Evolutionary conservation across 2,888 invertebrate species (phyloP), one percentile per base, ranked within the genome.

Genomic region (Galerucella pusilla): DNA sequence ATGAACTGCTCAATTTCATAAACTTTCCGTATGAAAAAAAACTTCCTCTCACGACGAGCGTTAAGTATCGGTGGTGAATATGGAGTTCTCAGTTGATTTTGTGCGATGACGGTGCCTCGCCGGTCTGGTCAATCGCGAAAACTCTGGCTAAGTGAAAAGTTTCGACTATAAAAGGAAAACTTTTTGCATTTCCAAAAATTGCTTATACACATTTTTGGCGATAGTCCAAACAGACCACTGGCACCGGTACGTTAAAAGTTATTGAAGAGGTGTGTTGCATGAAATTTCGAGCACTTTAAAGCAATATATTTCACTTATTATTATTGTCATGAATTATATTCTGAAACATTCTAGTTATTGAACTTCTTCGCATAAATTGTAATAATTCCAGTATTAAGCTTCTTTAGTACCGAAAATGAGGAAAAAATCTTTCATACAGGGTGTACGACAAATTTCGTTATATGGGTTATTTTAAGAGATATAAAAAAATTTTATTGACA

Each of bases 91-190:
- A 67, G 67, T 67, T 54, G 67, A 67, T 67, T 54, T 28, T 67
- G 52, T 52, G 49, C 28, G 7, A 52, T 52, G 67, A 54, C 16
- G 67, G 67, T 66, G 63, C 42, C 28, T 49, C n/a, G n/a, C 46
- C 45, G 28, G 49, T 25, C n/a, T 28, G 67, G 67, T 67, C 67
- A 67, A 52, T 67, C 67, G 64, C 10, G 45, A 35, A 67, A 65
- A 67, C n/a, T 14, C 7, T 7, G n/a, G 67, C 67, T 52, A 67
- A 67, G 67, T 67, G 67, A 52, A 67, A 67, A 67, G 67, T 67
- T 67, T 52, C 12, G 54, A 52, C 12, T n/a, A 52, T 35, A n/a
- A 49, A 67, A 52, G 20, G 14, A 52, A 52, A 67, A 28, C 49
- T 67, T 67, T 25, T 42, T 16, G n/a, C 20, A 64, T 45, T 46